A percentile compares a stretch with the other conserved stretches of the same genome.
These are phyloP conservation scores for Rhysida immarginata DNA, from an alignment of 1,140 invertebrate species.

Conservation along the genomic window DNA sequence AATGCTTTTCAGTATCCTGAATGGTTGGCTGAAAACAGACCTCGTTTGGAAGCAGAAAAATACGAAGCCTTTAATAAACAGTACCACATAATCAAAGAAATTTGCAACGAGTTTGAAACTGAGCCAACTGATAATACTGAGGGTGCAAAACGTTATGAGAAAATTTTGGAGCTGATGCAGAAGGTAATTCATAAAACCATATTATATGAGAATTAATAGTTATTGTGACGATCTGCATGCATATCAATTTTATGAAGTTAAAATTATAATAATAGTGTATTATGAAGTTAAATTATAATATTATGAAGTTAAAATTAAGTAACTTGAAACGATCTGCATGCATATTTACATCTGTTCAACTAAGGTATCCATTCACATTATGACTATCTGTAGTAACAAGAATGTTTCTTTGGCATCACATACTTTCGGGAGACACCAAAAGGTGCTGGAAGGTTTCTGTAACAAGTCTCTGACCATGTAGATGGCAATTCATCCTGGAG, in stretches of 20 bases:
- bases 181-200: constrained; percentile 37
- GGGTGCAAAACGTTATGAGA: constrained; percentile 60
- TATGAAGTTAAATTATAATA: not conserved
- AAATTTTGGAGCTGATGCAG: constrained; percentile 62
- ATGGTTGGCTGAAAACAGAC: constrained; percentile 61
- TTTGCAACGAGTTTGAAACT: constrained; percentile 55
- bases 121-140: constrained; percentile 53
- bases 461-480: too few relatives aligned
- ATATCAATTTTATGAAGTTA: not conserved
- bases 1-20: constrained; percentile 64
- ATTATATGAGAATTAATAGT: not conserved
- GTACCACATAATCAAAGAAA: constrained; percentile 52
- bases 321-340: not conserved
- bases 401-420: too few relatives aligned
- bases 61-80: constrained; percentile 58
- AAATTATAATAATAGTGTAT: not conserved
- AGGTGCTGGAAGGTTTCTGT: too few relatives aligned
- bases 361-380: not conserved
- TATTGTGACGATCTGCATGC: not conserved
- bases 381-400: too few relatives aligned
- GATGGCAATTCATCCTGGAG: too few relatives aligned
- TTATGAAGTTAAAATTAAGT: not conserved
- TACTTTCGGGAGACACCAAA: too few relatives aligned
- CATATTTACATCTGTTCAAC: not conserved
- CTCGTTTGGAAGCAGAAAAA: constrained; percentile 43